These are phyloP conservation scores for Phacellophora camtschatica DNA, from an alignment of 30 jellyfish, hydroid and myxozoan genomes.

Conservation along the genomic window DNA sequence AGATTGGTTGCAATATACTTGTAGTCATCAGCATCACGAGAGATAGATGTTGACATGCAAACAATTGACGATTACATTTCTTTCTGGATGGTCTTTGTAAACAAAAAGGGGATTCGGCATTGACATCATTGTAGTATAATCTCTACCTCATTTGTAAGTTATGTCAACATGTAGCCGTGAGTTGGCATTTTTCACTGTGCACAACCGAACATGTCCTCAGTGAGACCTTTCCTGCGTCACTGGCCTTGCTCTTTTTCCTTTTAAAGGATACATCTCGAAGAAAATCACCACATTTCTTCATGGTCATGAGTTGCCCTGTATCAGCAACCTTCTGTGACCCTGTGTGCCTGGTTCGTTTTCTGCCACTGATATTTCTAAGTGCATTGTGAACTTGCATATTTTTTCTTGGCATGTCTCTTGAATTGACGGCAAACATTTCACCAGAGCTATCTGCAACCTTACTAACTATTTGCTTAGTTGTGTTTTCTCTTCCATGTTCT, in stretches of 20 bases:
- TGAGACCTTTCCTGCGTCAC: neutral
- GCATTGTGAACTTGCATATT: slow-evolving; percentile 3
- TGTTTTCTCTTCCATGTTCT: neutral
- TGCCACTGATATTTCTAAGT: neutral
- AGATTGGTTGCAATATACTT: neutral
- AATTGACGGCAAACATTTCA: neutral
- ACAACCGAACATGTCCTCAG: neutral
- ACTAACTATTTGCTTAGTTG: neutral
- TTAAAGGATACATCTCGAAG: slow-evolving; percentile 3
- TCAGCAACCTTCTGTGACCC: neutral
- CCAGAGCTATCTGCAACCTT: neutral
- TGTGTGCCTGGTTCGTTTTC: neutral
- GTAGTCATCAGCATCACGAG: slow-evolving; percentile 19
- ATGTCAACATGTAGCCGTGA: slow-evolving; percentile 8
- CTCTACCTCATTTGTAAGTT: slow-evolving; percentile 18
- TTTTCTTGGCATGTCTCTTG: slow-evolving; percentile 12
- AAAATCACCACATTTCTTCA: slow-evolving; percentile 6
- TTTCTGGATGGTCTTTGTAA: slow-evolving; percentile 3
- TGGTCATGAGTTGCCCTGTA: neutral
- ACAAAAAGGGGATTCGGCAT: neutral
- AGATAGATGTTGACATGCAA: neutral
- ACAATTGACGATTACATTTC: neutral
- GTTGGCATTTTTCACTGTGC: neutral
- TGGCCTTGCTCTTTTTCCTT: neutral
- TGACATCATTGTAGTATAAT: slow-evolving; percentile 1